Conservation (phyloP, 2,888 invertebrate genomes). For the Xanthia togata region DNA sequence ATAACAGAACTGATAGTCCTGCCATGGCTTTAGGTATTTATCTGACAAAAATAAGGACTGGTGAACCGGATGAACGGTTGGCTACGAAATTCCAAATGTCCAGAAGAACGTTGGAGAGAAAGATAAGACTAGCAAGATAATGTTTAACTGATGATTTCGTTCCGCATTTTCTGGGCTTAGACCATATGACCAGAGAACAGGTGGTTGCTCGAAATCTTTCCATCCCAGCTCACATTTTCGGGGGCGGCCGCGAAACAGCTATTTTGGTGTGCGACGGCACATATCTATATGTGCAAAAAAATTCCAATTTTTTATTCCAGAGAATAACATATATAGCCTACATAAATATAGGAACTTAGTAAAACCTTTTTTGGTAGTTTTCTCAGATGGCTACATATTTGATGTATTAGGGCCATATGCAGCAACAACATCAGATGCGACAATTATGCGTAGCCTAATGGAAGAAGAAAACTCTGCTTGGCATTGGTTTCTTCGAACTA, state of each 20-base stretch:
- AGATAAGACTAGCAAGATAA: slow-evolving; percentile 18
- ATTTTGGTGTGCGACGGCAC: too few species aligned
- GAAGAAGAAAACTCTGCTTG: slow-evolving; percentile 17
- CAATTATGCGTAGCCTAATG: slow-evolving; percentile 29
- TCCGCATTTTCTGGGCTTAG: slow-evolving; percentile 15
- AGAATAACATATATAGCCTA: too few species aligned
- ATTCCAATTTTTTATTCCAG: too few species aligned
- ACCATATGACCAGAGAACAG: slow-evolving; percentile 6
- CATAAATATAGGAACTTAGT: too few species aligned
- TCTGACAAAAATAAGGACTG: slow-evolving; percentile 12
- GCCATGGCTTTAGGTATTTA: neutral
- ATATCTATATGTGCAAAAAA: too few species aligned
- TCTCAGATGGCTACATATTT: too few species aligned
- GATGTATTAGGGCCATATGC: too few species aligned
- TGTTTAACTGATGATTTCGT: slow-evolving; percentile 23
- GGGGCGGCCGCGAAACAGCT: too few species aligned
- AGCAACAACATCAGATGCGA: too few species aligned
- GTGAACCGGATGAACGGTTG: slow-evolving; percentile 8
- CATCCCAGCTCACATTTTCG: too few species aligned
- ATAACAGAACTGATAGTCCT: neutral
- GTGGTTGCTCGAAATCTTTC: too few species aligned
- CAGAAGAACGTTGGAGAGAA: slow-evolving; percentile 12
- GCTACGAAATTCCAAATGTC: slow-evolving; percentile 15
- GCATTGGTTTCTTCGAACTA: neutral
- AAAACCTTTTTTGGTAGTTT: too few species aligned